Evolutionary conservation across 2,113 vertebrate species (phyloP).

Genomic region (Thamnophis sirtalis): DNA sequence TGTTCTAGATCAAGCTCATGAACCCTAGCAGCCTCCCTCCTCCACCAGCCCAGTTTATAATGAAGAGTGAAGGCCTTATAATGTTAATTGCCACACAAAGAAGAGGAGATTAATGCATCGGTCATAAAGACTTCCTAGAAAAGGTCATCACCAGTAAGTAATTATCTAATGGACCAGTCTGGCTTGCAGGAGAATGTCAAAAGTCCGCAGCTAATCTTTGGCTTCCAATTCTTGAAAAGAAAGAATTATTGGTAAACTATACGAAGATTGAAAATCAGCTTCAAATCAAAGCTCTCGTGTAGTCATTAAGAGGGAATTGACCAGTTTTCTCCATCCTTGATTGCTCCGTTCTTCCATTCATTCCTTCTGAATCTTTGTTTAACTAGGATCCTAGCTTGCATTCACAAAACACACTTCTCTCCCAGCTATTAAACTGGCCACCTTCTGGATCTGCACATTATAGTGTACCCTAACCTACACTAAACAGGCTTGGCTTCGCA

Average conservation of each 20-base stretch:
- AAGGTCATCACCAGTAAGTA: slow-evolving; percentile 50
- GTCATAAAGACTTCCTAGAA: slow-evolving; percentile 24
- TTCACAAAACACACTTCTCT: not conserved
- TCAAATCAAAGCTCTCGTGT: slow-evolving; percentile 29
- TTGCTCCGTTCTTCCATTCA: not conserved
- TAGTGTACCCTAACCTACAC: not conserved
- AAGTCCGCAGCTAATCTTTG: slow-evolving; percentile 20
- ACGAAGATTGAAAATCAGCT: slow-evolving; percentile 25
- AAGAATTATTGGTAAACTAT: slow-evolving; percentile 40
- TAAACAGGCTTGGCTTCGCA: not conserved
- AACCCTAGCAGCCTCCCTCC: slow-evolving; percentile 37
- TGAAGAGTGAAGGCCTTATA: slow-evolving; percentile 35
- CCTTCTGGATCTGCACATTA: not conserved
- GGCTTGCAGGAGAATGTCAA: slow-evolving; percentile 45
- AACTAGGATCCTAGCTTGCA: not conserved
- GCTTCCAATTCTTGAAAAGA: slow-evolving; percentile 36
- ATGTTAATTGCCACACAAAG: slow-evolving; percentile 38
- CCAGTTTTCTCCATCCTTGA: not conserved
- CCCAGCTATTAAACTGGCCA: not conserved
- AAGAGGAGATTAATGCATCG: slow-evolving; percentile 39
- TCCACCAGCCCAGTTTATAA: slow-evolving; percentile 18
- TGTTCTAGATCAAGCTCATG: not conserved
- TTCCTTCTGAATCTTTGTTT: not conserved
- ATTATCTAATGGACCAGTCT: slow-evolving; percentile 67
- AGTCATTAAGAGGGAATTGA: not conserved